Evolutionary conservation across 2,888 invertebrate species (phyloP).

Genomic region (Shargacucullia verbasci): DNA sequence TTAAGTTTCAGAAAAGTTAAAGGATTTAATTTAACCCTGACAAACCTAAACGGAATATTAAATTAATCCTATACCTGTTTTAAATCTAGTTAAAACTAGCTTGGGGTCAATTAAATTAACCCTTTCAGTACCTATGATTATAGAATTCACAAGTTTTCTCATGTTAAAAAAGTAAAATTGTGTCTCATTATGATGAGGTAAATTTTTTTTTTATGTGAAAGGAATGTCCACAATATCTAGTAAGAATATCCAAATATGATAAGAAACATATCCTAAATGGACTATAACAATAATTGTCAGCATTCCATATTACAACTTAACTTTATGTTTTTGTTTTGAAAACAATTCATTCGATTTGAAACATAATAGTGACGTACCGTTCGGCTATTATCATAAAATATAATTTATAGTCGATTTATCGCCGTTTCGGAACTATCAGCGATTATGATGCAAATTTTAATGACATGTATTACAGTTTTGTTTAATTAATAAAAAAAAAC

Average conservation of each 20-base stretch:
- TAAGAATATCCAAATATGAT: conserved; percentile 13
- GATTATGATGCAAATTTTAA: conserved; percentile 55
- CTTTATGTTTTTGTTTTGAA: conserved; percentile 42
- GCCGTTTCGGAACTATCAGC: conserved; percentile 40
- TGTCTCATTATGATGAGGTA: no score
- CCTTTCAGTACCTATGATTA: no score
- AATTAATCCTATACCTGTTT: no score
- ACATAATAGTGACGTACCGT: conserved; percentile 49
- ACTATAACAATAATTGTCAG: conserved; percentile 33
- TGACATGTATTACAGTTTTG: conserved; percentile 45
- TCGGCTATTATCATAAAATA: conserved; percentile 49
- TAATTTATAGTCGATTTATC: conserved; percentile 51
- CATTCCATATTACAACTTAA: conserved; percentile 23
- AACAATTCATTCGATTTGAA: conserved; percentile 44
- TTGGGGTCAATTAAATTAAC: no score
- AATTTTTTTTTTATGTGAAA: no score
- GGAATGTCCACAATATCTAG: no score
- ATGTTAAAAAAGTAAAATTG: no score
- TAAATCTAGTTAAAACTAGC: no score
- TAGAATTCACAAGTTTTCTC: no score
- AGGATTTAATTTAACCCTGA: no score
- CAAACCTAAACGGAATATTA: no score
- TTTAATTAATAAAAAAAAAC: conserved; percentile 55
- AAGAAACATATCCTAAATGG: conserved; percentile 6
- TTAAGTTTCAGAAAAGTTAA: not conserved